A percentile compares a stretch with the other conserved stretches of the same genome.
These are phyloP conservation scores for Coenobita brevimanus DNA, from an alignment of 1,140 invertebrate genomes.

Conservation along the genomic window DNA sequence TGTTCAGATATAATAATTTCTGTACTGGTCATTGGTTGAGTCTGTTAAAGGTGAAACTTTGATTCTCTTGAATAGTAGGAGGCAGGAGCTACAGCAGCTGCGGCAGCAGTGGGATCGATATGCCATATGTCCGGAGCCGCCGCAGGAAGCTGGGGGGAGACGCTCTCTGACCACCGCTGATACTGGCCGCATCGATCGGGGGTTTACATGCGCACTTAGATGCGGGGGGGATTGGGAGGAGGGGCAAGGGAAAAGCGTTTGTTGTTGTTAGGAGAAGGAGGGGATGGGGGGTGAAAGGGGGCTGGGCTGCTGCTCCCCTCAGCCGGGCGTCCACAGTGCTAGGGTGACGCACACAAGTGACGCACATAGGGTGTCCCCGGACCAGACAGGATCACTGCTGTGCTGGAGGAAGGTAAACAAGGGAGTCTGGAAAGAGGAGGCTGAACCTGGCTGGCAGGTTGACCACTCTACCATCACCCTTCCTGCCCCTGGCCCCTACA, in stretches of 20 bases:
- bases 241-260: slow-evolving; percentile 66
- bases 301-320: slow-evolving; percentile 56
- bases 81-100: slow-evolving; percentile 13
- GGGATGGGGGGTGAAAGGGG: slow-evolving; percentile 26
- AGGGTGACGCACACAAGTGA: slow-evolving; percentile 66
- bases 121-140: slow-evolving; percentile 64
- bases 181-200: slow-evolving; percentile 64
- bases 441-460: slow-evolving; percentile 10
- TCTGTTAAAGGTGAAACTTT: neutral
- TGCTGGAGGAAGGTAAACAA: slow-evolving; percentile 60
- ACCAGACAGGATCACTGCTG: slow-evolving; percentile 50
- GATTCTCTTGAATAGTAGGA: neutral
- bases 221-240: slow-evolving; percentile 59
- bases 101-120: slow-evolving; percentile 59
- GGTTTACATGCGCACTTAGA: slow-evolving; percentile 67
- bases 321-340: slow-evolving; percentile 62
- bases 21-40: neutral
- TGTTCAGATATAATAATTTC: no score
- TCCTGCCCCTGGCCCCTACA: slow-evolving; percentile 41
- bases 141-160: slow-evolving; percentile 60
- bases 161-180: slow-evolving; percentile 64
- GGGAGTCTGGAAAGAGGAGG: slow-evolving; percentile 39
- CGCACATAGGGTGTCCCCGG: slow-evolving; percentile 63
- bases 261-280: slow-evolving; percentile 61
- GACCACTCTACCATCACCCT: slow-evolving; percentile 50